These are phyloP conservation scores for Gallinago jamesoni DNA, from an alignment of 2,113 vertebrate species.

Conservation along the genomic window DNA sequence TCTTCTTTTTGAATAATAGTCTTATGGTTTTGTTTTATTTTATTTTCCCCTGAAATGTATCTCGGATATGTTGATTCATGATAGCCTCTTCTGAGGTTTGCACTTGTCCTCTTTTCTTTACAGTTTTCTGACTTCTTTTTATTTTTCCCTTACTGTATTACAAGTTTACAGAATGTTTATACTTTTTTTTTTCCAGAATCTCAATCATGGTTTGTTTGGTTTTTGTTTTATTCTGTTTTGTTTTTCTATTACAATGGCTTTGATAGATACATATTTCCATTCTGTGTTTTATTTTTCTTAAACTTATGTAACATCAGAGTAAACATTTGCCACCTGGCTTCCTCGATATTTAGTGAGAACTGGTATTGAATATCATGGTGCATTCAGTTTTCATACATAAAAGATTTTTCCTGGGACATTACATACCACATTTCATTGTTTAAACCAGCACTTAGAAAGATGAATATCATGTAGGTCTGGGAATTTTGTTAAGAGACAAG, in stretches of 20 bases:
- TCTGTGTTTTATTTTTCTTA: background rate
- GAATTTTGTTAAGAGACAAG: conserved; percentile 19
- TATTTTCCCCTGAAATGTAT: background rate
- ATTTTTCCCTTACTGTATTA: background rate
- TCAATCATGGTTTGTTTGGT: background rate
- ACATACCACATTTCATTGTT: conserved; percentile 36
- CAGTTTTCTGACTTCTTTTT: background rate
- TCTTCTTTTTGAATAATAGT: conserved; percentile 60
- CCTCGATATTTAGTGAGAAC: background rate
- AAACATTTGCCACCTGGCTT: conserved; percentile 46
- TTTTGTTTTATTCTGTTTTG: too few relatives aligned
- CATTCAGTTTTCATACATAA: conserved; percentile 13
- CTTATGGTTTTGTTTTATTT: background rate
- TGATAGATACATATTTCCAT: background rate
- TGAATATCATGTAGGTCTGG: background rate
- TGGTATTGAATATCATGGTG: background rate
- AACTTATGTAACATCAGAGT: conserved; percentile 15
- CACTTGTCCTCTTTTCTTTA: background rate
- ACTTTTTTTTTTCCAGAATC: background rate
- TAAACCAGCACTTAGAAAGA: conserved; percentile 20
- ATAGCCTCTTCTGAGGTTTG: background rate
- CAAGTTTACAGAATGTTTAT: background rate
- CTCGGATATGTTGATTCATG: conserved; percentile 30
- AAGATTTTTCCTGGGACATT: conserved; percentile 33
- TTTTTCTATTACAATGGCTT: background rate